These are phyloP conservation scores for Acrobasis repandana DNA, from an alignment of 2,888 invertebrate genomes.

Conservation along the genomic window DNA sequence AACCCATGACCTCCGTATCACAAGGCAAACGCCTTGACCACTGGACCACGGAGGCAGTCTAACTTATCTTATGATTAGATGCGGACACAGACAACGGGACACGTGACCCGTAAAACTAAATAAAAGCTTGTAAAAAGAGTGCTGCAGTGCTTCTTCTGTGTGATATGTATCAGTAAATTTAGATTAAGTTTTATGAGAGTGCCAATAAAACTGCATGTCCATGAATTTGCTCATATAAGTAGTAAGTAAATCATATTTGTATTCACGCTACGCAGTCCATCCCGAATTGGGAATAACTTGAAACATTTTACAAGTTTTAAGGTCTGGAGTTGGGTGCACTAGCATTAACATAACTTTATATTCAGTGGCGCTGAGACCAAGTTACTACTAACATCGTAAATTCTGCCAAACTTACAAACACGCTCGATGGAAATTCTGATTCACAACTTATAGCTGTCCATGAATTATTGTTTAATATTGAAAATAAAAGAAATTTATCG, in stretches of 20 bases:
- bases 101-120: too few species aligned
- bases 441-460: conserved; percentile 67
- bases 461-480: conserved; percentile 54
- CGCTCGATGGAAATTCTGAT: conserved; percentile 67
- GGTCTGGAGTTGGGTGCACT: conserved; percentile 65
- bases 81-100: too few species aligned
- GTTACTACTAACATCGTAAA: conserved; percentile 76
- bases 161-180: conserved; percentile 30
- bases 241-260: conserved; percentile 31
- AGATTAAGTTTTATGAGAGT: conserved; percentile 1
- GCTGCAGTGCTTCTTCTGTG: neutral
- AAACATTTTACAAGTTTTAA: conserved; percentile 72
- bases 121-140: too few species aligned
- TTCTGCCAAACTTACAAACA: conserved; percentile 73
- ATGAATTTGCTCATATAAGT: conserved; percentile 27
- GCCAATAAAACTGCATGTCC: conserved; percentile 19
- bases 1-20: too few species aligned
- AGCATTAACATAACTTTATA: conserved; percentile 79
- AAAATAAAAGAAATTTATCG: conserved; percentile 25
- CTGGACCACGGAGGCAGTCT: too few species aligned
- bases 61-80: too few species aligned
- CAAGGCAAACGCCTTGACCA: too few species aligned
- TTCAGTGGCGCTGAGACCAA: conserved; percentile 71
- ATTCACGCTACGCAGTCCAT: conserved; percentile 48
- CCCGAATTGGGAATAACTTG: conserved; percentile 59